Base-by-base conservation (phyloP, 2,113 vertebrate genomes). In the Puma concolor region DNA sequence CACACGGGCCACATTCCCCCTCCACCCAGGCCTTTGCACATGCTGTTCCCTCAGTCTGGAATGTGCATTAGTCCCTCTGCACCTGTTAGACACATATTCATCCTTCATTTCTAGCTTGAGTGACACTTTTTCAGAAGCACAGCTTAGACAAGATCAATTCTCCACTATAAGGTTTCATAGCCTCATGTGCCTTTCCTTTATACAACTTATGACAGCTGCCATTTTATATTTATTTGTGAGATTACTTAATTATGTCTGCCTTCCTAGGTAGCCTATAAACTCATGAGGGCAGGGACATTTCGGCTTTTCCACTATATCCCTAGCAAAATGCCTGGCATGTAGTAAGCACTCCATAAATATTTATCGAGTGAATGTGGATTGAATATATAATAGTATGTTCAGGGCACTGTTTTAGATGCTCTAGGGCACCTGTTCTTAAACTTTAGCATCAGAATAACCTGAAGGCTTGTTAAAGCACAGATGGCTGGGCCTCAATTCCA, bases 141-240 rank as follows among this genome's bases (percentile, higher is more conserved):
- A 44, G 19, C 76, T 63, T 48, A 82, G 96, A 95, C 41, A 79
- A 13, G 66, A 77, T 41, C n/a, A 52, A 0, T 77, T 84, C 60
- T 50, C 52, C n/a, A 13, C 17, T 13, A 27, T 1, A 23, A 69
- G 31, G 16, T 71, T 72, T 63, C 77, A 7, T 1, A n/a, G 27
- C 7, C 5, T 84, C 87, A 29, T 41, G 38, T 25, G 79, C n/a
- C 48, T 84, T 95, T 52, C 44, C 81, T 85, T 89, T 17, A 38
- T 44, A 77, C 57, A 23, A 17, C 69, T 38, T 80, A 25, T 48
- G 95, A 93, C 84, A 96, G 91, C 93, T 96, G 96, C 80, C 84
- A 29, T 82, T 79, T 88, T 54, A 48, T 82, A 82, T 95, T 88
- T 92, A 92, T 63, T 69, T 63, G 93, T 52, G 89, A 76, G 85